A percentile compares a stretch with the other conserved stretches of the same genome.
Evolutionary conservation across 2,888 invertebrate species (phyloP).

Genomic region (Perdita meconis): DNA sequence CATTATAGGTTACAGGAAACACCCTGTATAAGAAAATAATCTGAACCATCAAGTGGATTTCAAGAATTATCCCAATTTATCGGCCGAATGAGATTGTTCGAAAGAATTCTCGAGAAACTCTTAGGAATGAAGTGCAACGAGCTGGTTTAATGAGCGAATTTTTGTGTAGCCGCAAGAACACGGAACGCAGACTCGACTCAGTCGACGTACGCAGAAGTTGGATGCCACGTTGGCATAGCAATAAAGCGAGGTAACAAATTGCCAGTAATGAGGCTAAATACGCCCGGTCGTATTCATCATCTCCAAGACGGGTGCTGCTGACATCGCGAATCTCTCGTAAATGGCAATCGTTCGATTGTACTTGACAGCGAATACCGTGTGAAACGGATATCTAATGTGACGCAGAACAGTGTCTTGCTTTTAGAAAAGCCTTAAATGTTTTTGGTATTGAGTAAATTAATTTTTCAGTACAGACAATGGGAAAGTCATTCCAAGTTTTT

Average conservation of each 20-base stretch:
- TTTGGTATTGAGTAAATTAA: no score
- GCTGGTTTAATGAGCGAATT: slow-evolving; percentile 1
- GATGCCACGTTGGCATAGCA: slow-evolving; percentile 21
- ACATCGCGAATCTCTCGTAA: slow-evolving; percentile 64
- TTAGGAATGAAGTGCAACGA: background rate
- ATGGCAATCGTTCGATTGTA: slow-evolving; percentile 63
- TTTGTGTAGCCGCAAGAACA: slow-evolving; percentile 25
- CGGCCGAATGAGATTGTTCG: background rate
- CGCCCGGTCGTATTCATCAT: slow-evolving; percentile 72
- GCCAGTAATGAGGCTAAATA: slow-evolving; percentile 75
- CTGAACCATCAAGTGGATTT: no score
- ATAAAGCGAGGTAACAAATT: slow-evolving; percentile 72
- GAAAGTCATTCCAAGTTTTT: no score
- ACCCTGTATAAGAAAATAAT: no score
- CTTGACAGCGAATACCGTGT: slow-evolving; percentile 7
- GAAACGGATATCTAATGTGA: background rate
- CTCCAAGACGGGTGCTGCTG: slow-evolving; percentile 58
- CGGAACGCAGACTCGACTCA: background rate
- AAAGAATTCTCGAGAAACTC: background rate
- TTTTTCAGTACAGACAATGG: no score
- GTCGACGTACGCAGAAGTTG: slow-evolving; percentile 17
- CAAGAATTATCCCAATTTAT: no score
- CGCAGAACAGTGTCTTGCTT: background rate
- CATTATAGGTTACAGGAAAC: no score
- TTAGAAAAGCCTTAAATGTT: no score